phyloP scores from a whole-genome alignment of 2,888 invertebrate genomes.

The Drosophila borealis region DNA sequence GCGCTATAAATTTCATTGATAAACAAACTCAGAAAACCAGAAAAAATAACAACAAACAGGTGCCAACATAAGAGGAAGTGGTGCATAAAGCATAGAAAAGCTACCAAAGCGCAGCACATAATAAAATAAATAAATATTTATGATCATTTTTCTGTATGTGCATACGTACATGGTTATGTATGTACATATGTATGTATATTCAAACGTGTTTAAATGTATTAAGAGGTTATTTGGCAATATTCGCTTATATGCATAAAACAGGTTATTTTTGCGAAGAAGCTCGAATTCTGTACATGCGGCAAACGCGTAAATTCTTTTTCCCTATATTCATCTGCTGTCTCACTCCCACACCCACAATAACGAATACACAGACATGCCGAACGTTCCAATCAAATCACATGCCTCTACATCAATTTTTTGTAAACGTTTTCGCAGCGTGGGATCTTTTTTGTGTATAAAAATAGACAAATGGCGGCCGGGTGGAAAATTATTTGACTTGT shows the following conservation, averaged over 20 bases:
- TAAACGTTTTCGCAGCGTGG: conserved; percentile 48
- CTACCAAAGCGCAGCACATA: conserved; percentile 15
- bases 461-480: conserved; percentile 34
- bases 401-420: conserved; percentile 19
- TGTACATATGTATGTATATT: not conserved
- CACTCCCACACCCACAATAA: not conserved
- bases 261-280: conserved; percentile 12
- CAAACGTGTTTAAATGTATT: not conserved
- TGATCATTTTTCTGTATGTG: conserved; percentile 3
- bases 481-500: conserved; percentile 21
- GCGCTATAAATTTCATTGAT: conserved; percentile 63
- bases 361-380: conserved; percentile 9
- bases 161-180: not conserved
- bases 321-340: not conserved
- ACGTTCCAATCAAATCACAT: conserved; percentile 50
- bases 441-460: conserved; percentile 33
- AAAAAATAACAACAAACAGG: conserved; percentile 11
- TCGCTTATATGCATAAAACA: conserved; percentile 9
- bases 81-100: conserved; percentile 58
- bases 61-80: conserved; percentile 54
- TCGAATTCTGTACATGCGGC: conserved; percentile 1
- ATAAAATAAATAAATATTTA: conserved; percentile 34
- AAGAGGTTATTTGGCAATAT: conserved; percentile 21
- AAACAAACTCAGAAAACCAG: conserved; percentile 30
- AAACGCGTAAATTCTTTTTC: conserved; percentile 13